Percentiles rank a stretch among this genome's conserved stretches.
Evolutionary conservation across 2,888 invertebrate species (phyloP).

Genomic region (Anagyrus pseudococci): DNA sequence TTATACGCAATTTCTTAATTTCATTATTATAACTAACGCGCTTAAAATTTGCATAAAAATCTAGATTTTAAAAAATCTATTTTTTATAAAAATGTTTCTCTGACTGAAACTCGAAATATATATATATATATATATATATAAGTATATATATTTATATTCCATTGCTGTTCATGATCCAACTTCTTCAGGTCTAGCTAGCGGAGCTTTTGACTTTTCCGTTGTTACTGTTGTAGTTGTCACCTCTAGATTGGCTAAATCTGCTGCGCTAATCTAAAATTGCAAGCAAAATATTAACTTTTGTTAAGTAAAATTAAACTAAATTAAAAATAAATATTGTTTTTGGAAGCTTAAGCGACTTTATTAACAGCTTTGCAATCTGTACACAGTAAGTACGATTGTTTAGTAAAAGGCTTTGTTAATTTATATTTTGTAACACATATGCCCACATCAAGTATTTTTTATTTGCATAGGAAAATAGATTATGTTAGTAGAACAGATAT

Average conservation of each 20-base stretch:
- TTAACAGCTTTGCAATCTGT: too few species aligned
- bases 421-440: conserved; percentile 19
- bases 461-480: neutral
- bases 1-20: conserved; percentile 17
- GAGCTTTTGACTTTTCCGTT: conserved; percentile 58
- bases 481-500: neutral
- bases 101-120: neutral
- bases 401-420: too few species aligned
- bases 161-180: conserved; percentile 52
- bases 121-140: neutral
- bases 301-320: neutral
- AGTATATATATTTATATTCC: conserved; percentile 13
- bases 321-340: conserved; percentile 5
- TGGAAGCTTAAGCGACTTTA: too few species aligned
- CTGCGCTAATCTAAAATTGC: conserved; percentile 57
- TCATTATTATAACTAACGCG: conserved; percentile 23
- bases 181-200: conserved; percentile 58
- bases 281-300: conserved; percentile 4
- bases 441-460: conserved; percentile 24
- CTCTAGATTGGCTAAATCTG: conserved; percentile 58
- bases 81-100: conserved; percentile 1
- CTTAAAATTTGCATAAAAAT: conserved; percentile 49
- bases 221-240: conserved; percentile 58
- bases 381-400: too few species aligned
- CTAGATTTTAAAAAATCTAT: conserved; percentile 55